These are phyloP conservation scores for Aphelocoma californica DNA, from an alignment of 2,797 vertebrate species.

Conservation along the genomic window DNA sequence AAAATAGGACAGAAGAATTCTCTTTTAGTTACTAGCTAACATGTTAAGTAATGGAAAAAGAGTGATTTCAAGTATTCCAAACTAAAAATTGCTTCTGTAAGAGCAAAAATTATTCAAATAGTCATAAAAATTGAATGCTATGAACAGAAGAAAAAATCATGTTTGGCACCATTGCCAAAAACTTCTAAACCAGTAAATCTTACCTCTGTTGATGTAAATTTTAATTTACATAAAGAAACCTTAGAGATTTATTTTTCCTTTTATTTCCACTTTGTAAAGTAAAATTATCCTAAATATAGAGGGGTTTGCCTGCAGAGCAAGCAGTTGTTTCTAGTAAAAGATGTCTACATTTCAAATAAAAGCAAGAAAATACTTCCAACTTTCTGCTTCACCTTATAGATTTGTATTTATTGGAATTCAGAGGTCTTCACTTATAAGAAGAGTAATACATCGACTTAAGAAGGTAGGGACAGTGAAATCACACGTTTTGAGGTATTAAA, in stretches of 20 bases:
- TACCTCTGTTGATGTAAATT: not conserved
- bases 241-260: not conserved
- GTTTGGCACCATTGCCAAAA: not conserved
- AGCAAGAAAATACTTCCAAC: not conserved
- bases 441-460: not conserved
- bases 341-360: not conserved
- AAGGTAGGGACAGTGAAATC: not conserved
- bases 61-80: not conserved
- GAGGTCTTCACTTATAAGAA: not conserved
- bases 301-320: not conserved
- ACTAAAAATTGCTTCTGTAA: not conserved
- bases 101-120: not conserved
- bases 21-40: not conserved
- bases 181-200: not conserved
- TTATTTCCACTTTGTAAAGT: not conserved
- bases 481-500: not conserved
- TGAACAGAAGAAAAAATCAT: not conserved
- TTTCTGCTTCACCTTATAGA: not conserved
- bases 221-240: not conserved
- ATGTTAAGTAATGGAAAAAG: not conserved
- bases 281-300: not conserved
- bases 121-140: not conserved
- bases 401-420: not conserved
- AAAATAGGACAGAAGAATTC: not conserved
- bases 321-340: not conserved